Evolutionary conservation across 1,140 invertebrate genomes (phyloP).

Genomic region (Procambarus virginalis): DNA sequence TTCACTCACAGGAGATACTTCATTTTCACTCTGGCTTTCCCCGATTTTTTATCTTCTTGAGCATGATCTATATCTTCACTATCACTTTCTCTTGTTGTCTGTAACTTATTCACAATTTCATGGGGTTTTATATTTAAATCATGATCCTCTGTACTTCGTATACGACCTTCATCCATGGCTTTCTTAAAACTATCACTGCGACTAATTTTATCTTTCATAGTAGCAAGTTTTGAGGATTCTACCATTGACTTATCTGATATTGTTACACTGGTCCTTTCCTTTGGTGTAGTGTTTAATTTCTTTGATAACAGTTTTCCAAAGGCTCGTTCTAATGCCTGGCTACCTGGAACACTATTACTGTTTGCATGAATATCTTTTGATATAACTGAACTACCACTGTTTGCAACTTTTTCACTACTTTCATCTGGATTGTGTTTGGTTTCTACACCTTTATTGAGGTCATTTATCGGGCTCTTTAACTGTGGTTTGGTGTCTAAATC

Average conservation of each 20-base stretch:
- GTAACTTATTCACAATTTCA: slow-evolving; percentile 32
- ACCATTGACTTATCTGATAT: slow-evolving; percentile 17
- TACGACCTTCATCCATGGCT: slow-evolving; percentile 64
- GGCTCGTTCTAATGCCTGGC: slow-evolving; percentile 36
- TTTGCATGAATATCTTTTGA: slow-evolving; percentile 49
- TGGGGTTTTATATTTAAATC: slow-evolving; percentile 51
- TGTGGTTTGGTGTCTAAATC: slow-evolving; percentile 56
- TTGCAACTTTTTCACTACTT: slow-evolving; percentile 12
- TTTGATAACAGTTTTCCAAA: slow-evolving; percentile 56
- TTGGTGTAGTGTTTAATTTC: slow-evolving; percentile 38
- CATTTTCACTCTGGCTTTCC: slow-evolving; percentile 46
- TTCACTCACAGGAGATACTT: slow-evolving; percentile 28
- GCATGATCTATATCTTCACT: background rate
- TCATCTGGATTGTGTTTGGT: slow-evolving; percentile 17
- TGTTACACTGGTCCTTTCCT: slow-evolving; percentile 21
- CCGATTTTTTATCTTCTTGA: slow-evolving; percentile 28
- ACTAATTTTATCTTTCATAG: slow-evolving; percentile 60
- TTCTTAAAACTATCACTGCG: slow-evolving; percentile 68
- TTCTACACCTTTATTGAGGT: slow-evolving; percentile 38
- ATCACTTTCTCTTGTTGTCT: slow-evolving; percentile 28
- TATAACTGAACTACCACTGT: slow-evolving; percentile 9
- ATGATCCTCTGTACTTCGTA: slow-evolving; percentile 50
- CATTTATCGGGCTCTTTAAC: slow-evolving; percentile 19
- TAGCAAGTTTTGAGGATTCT: slow-evolving; percentile 3
- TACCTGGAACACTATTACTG: slow-evolving; percentile 38